Evolutionary conservation across 2,797 vertebrate species (phyloP).

Genomic region (Mionectes olivaceus): DNA sequence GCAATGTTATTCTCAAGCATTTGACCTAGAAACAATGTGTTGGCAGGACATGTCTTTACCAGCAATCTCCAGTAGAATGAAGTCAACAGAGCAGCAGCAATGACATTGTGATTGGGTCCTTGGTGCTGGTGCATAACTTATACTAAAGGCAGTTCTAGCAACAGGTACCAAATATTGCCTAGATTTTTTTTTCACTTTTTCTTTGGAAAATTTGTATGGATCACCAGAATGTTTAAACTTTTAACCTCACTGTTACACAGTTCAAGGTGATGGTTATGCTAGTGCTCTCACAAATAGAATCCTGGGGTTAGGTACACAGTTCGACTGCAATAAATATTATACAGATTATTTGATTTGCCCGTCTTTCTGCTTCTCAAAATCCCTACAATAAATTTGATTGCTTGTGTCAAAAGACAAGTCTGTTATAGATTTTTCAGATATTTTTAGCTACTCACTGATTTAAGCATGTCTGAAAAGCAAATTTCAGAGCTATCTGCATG

Average conservation of each 20-base stretch:
- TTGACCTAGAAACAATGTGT: not conserved
- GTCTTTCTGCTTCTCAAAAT: not conserved
- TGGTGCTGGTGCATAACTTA: not conserved
- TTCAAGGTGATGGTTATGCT: not conserved
- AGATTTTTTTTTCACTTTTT: not conserved
- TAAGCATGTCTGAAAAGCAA: not conserved
- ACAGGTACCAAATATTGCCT: not conserved
- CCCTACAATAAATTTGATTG: not conserved
- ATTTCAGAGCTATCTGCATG: not conserved
- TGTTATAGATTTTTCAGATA: not conserved
- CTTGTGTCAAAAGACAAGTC: not conserved
- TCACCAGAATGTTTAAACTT: not conserved
- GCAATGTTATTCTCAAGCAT: not conserved
- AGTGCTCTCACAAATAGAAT: not conserved
- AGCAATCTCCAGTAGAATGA: not conserved
- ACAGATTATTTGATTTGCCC: not conserved
- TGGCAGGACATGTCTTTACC: not conserved
- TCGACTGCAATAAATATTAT: not conserved
- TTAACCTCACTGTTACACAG: not conserved
- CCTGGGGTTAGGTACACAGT: not conserved
- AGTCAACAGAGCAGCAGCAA: not conserved
- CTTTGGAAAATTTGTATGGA: fast-evolving
- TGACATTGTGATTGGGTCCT: not conserved
- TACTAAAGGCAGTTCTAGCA: not conserved
- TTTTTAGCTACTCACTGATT: not conserved